Evolutionary conservation across 2,888 invertebrate species (phyloP).

Genomic region (Drosophila borborema): DNA sequence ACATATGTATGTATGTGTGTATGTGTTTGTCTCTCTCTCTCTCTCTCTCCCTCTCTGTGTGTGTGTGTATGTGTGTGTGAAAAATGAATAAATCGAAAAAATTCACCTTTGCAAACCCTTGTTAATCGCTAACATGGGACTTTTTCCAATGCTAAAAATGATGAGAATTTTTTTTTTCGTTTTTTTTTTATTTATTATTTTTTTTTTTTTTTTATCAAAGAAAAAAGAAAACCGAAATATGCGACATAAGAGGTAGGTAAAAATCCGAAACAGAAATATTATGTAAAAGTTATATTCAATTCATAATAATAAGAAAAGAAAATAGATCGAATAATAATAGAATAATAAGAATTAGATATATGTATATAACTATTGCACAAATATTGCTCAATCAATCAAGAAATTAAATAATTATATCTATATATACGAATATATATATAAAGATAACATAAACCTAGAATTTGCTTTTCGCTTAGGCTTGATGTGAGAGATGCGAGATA

Average conservation of each 20-base stretch:
- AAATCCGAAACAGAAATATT: conserved; percentile 50
- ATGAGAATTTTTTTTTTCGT: conserved; percentile 52
- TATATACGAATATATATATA: neutral
- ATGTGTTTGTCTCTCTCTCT: conserved; percentile 11
- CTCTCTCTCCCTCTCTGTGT: neutral
- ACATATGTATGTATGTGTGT: conserved; percentile 60
- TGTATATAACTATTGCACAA: conserved; percentile 15
- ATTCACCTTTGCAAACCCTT: conserved; percentile 93
- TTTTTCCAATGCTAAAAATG: conserved; percentile 91
- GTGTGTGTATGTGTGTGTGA: conserved; percentile 60
- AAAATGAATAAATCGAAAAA: conserved; percentile 83
- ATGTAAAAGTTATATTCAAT: conserved; percentile 53
- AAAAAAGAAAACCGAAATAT: conserved; percentile 65
- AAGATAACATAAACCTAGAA: neutral
- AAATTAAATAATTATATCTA: conserved; percentile 13
- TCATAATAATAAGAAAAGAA: conserved; percentile 32
- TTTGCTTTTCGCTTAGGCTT: neutral
- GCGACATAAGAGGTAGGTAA: conserved; percentile 59
- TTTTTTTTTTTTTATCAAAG: conserved; percentile 52
- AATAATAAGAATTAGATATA: conserved; percentile 10
- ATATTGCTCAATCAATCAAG: conserved; percentile 20
- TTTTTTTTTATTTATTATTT: conserved; percentile 43
- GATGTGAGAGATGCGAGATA: neutral
- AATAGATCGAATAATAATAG: conserved; percentile 22
- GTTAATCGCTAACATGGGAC: conserved; percentile 92